Evolutionary conservation across 2,888 invertebrate species (phyloP).

Genomic region (Galerucella nymphaeae): DNA sequence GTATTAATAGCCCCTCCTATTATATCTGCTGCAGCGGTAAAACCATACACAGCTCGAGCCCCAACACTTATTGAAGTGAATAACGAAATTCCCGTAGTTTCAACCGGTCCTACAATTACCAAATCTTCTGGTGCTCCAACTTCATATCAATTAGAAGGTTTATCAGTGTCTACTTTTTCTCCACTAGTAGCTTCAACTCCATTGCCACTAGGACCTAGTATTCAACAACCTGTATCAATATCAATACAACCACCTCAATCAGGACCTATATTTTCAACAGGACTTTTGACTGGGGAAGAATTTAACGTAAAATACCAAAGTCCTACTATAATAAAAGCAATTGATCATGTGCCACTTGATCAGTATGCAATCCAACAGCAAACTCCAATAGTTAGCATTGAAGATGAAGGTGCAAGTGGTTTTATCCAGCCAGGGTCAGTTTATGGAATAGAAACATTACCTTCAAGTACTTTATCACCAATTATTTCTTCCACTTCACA

Average conservation of each 20-base stretch:
- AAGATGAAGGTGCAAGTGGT: constrained; percentile 20
- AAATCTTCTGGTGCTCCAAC: constrained; percentile 12
- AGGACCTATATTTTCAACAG: constrained; percentile 4
- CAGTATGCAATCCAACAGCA: not conserved
- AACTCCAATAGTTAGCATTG: constrained; percentile 9
- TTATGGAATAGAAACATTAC: not conserved
- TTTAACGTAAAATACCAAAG: not conserved
- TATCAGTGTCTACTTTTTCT: not conserved
- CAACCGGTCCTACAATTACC: constrained; percentile 7
- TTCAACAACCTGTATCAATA: not conserved
- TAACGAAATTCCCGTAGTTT: constrained; percentile 27
- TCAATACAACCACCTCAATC: not conserved
- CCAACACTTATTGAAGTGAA: constrained; percentile 34
- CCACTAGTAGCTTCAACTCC: constrained; percentile 15
- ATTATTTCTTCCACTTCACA: constrained; percentile 18
- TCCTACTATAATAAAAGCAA: not conserved
- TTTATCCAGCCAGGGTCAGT: constrained; percentile 1
- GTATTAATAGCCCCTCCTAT: constrained; percentile 43
- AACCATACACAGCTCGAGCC: constrained; percentile 29
- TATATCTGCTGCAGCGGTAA: constrained; percentile 36
- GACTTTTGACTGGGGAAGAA: constrained; percentile 12
- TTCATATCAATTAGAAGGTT: not conserved
- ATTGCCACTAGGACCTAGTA: not conserved
- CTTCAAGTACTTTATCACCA: constrained; percentile 6
- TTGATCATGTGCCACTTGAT: not conserved